Conservation (phyloP, 1,140 invertebrate species). For the Ooceraea biroi region DNA sequence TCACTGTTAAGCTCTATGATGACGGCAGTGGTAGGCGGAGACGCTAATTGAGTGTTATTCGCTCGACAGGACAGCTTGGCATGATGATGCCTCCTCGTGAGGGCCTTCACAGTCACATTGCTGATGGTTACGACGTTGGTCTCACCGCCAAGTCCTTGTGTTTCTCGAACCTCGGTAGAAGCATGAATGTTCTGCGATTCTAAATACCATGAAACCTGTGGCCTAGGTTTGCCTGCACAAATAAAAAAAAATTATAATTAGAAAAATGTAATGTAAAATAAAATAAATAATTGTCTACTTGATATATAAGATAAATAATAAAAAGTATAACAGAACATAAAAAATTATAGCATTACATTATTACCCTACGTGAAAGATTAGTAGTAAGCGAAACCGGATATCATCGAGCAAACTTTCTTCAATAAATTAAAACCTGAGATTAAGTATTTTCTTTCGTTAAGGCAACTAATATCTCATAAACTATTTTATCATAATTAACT, state of each 20-base stretch:
- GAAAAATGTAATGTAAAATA: not conserved
- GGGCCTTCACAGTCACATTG: constrained; percentile 84
- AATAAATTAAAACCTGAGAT: too few relatives aligned
- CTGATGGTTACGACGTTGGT: constrained; percentile 86
- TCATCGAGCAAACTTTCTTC: not conserved
- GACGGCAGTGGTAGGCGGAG: constrained; percentile 86
- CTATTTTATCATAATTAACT: not conserved
- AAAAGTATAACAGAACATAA: too few relatives aligned
- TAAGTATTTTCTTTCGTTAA: too few relatives aligned
- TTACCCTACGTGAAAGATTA: not conserved
- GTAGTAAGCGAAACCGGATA: not conserved
- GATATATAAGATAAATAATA: too few relatives aligned
- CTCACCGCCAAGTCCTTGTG: constrained; percentile 77
- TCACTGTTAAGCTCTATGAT: constrained; percentile 89
- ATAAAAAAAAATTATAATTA: constrained; percentile 19
- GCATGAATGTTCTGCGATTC: constrained; percentile 87
- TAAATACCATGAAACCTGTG: constrained; percentile 87
- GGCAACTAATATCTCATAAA: too few relatives aligned
- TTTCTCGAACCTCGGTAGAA: constrained; percentile 83
- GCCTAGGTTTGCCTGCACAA: constrained; percentile 87
- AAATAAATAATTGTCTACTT: too few relatives aligned
- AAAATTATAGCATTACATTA: not conserved
- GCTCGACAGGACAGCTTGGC: constrained; percentile 88
- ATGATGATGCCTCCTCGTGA: constrained; percentile 86
- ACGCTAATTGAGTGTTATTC: constrained; percentile 88